These are phyloP conservation scores for Ciconia boyciana DNA, from an alignment of 2,113 vertebrate species.

Conservation along the genomic window DNA sequence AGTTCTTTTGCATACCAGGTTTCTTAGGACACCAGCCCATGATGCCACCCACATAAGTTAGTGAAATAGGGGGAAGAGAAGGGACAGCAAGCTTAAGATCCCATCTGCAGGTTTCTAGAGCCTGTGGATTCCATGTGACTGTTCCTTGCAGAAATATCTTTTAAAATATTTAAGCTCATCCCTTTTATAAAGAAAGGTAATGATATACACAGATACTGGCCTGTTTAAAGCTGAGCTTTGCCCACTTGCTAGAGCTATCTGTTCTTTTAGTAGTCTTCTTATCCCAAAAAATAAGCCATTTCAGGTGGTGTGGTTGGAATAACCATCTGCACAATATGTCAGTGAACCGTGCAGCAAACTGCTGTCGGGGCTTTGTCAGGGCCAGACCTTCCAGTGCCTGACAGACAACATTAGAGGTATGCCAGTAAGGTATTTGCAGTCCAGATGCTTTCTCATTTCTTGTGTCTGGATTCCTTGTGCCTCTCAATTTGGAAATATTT, in stretches of 20 bases:
- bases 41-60: fast-evolving
- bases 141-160: not conserved
- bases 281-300: not conserved
- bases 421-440: not conserved
- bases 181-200: not conserved
- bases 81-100: not conserved
- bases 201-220: too few species aligned
- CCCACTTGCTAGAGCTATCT: not conserved
- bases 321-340: not conserved
- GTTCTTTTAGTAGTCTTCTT: not conserved
- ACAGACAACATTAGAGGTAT: not conserved
- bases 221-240: not conserved
- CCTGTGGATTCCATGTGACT: not conserved
- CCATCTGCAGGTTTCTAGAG: not conserved
- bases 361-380: not conserved
- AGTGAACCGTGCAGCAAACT: not conserved
- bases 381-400: not conserved
- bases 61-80: not conserved
- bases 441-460: not conserved
- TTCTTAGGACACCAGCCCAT: not conserved
- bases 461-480: not conserved
- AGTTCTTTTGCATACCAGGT: not conserved
- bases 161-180: not conserved
- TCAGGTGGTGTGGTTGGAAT: not conserved
- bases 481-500: not conserved